Conservation (phyloP, 1,140 invertebrate species). For the Bacillus rossius region DNA sequence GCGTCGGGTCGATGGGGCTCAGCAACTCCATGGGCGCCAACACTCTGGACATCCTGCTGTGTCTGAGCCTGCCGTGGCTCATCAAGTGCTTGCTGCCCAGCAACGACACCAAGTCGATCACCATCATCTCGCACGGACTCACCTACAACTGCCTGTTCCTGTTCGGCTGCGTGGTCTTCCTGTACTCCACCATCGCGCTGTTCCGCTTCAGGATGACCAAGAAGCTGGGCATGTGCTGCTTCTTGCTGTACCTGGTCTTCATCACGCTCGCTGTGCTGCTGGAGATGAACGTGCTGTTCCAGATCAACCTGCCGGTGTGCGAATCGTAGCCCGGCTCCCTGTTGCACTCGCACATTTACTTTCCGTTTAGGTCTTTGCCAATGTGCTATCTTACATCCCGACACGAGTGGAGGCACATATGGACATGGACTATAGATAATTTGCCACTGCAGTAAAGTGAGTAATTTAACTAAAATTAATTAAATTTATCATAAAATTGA, state of each 20-base stretch:
- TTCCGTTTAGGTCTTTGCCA: no score
- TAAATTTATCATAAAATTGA: no score
- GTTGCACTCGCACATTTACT: no score
- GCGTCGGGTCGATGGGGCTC: constrained; percentile 76
- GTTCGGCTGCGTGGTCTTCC: constrained; percentile 48
- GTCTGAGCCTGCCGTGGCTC: constrained; percentile 79
- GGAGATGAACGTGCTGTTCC: constrained; percentile 50
- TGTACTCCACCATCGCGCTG: constrained; percentile 50
- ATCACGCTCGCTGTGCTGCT: constrained; percentile 54
- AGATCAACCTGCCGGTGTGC: constrained; percentile 43
- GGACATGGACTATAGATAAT: no score
- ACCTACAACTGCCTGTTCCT: constrained; percentile 59
- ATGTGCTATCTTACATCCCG: no score
- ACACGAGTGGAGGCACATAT: no score
- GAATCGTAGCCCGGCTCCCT: no score
- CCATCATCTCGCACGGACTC: constrained; percentile 49
- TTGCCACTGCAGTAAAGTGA: no score
- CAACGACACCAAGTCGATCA: constrained; percentile 35
- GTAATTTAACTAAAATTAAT: no score
- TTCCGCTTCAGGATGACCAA: constrained; percentile 54
- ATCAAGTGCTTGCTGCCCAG: constrained; percentile 59
- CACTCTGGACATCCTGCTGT: constrained; percentile 78
- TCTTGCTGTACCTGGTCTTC: constrained; percentile 54
- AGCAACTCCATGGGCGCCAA: constrained; percentile 81
- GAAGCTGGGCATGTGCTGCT: constrained; percentile 50